Evolutionary conservation across 30 jellyfish, hydroid and myxozoan genomes (phyloP), one percentile per base, ranked within the genome.

Genomic region (Turritopsis dohrnii): DNA sequence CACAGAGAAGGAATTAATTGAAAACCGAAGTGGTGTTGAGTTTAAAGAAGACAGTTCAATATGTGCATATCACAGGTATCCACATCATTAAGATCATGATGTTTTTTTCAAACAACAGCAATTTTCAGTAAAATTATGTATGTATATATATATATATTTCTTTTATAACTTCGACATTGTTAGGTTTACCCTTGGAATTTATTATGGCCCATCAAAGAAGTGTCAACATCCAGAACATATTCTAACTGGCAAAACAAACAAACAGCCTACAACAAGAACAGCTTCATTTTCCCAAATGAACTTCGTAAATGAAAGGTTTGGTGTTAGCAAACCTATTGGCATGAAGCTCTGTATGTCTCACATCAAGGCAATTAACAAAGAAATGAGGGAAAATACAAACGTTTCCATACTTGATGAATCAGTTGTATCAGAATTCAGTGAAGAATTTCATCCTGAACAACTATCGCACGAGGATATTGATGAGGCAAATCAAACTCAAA

Each of bases 11-110:
- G 28, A 71, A 71, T 71, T 71, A 71, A 71, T 71, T 71, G 80
- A 71, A 24, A 71, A 71, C 80, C 19, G 80, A 71, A 71, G 80
- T 71, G 80, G 80, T 71, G 80, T 71, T 71, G 23, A 71, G 28
- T 71, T 71, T 19, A 17, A 19, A 16, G 80, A 71, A 24, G 80
- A 71, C 20, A 71, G 28, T 28, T 16, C 28, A 24, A 71, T 71
- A 17, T 71, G 80, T 24, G 20, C 80, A 19, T 71, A 71, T 71
- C 80, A 71, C 80, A 71, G 80, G 80, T 71, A 71, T 20, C 80
- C 23, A 16, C 16, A 16, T 16, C 28, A 71, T n/a, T n/a, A 16
- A 54, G 72, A 54, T 54, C n/a, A 54, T 54, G n/a, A 54, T 16
- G 72, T 54, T 54, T 18, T 21, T n/a, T n/a, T n/a, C 72, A 18